Evolutionary conservation across 2,888 invertebrate genomes (phyloP).

Genomic region (Schrankia costaestrigalis): DNA sequence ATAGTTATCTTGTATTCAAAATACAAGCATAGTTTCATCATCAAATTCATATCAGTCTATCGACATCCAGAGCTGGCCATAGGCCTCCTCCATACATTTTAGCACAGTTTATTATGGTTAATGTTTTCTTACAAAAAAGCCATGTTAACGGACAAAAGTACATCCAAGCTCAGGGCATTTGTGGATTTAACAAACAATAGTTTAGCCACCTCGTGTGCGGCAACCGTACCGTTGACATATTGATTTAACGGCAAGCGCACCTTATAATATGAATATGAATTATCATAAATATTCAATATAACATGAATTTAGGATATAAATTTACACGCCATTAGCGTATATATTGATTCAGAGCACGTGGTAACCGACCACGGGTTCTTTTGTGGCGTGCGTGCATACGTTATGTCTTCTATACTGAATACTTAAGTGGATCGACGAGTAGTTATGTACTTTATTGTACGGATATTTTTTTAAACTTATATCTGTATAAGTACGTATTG

Average conservation of each 20-base stretch:
- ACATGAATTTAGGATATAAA: conserved; percentile 14
- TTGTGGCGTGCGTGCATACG: conserved; percentile 37
- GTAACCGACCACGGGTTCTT: conserved; percentile 31
- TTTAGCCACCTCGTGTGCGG: no score
- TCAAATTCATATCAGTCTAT: no score
- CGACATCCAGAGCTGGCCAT: no score
- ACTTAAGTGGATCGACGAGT: conserved; percentile 28
- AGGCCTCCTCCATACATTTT: no score
- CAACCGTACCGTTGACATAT: background rate
- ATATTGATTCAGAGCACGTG: conserved; percentile 41
- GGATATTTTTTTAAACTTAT: background rate
- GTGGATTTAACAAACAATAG: no score
- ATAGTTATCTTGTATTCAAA: no score
- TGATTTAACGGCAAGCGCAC: background rate
- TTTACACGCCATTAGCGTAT: conserved; percentile 22
- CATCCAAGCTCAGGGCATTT: no score
- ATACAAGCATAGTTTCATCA: no score
- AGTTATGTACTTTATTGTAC: conserved; percentile 6
- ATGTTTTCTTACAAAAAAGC: no score
- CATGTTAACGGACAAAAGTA: no score
- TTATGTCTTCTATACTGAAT: conserved; percentile 34
- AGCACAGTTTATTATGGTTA: no score
- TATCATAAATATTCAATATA: conserved; percentile 15
- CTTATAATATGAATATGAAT: background rate
- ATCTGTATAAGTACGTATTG: no score